Evolutionary conservation across 2,113 vertebrate species (phyloP).

Genomic region (Tricholaema leucomelas): DNA sequence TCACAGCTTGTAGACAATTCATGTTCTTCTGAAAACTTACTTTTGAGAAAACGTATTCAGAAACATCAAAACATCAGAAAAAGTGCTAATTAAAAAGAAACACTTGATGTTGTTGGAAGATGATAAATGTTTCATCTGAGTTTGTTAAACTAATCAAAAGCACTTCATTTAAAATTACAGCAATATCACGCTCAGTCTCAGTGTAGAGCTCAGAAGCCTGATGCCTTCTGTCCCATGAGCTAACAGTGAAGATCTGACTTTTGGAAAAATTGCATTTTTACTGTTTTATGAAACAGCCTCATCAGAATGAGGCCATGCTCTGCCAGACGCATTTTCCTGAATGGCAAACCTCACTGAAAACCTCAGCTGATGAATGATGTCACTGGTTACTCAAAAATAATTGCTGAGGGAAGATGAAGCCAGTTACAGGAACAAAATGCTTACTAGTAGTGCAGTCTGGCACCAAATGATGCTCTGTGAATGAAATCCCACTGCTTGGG

Average conservation of each 20-base stretch:
- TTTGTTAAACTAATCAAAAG: neutral
- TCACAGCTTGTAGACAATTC: neutral
- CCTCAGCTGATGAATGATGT: neutral
- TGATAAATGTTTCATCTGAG: neutral
- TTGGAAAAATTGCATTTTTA: neutral
- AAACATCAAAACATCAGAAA: neutral
- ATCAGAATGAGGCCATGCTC: neutral
- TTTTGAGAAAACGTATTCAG: neutral
- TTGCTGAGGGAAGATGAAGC: neutral
- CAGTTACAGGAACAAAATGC: neutral
- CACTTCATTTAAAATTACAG: neutral
- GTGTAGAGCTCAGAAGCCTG: neutral
- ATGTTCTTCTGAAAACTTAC: fast-evolving
- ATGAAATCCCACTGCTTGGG: neutral
- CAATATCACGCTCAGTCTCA: neutral
- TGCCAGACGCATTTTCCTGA: neutral
- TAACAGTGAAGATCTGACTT: neutral
- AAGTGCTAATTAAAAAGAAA: neutral
- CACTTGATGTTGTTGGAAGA: neutral
- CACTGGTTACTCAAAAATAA: conserved; percentile 19
- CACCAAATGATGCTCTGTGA: fast-evolving
- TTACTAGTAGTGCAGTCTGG: neutral
- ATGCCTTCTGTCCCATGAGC: neutral
- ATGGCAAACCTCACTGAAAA: neutral
- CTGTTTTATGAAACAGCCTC: neutral